phyloP scores from a whole-genome alignment of 2,888 invertebrate species.

The Spialia ferax region DNA sequence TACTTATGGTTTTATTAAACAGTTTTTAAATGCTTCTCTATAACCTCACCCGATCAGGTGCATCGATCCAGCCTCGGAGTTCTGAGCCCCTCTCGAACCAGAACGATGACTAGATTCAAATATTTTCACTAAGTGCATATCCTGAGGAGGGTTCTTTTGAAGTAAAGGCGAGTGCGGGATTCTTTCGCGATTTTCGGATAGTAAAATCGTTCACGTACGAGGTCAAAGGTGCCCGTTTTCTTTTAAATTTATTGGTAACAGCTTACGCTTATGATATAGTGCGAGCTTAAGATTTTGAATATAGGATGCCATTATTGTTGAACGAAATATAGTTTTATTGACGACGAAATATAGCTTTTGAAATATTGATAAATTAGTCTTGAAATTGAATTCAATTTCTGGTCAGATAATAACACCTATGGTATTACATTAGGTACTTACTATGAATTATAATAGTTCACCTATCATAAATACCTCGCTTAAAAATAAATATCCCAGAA shows the following conservation, averaged over 20 bases:
- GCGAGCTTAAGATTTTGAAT: not conserved
- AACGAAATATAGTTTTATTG: too few relatives aligned
- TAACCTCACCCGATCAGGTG: constrained; percentile 52
- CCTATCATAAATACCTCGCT: too few relatives aligned
- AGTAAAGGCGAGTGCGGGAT: constrained; percentile 56
- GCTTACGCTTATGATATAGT: constrained; percentile 8
- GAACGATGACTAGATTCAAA: constrained; percentile 70
- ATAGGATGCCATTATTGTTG: not conserved
- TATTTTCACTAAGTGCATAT: constrained; percentile 72
- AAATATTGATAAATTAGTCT: too few relatives aligned
- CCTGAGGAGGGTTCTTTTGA: constrained; percentile 62
- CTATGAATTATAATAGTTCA: too few relatives aligned
- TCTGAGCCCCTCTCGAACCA: constrained; percentile 52
- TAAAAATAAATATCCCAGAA: not conserved
- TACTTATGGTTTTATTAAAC: not conserved
- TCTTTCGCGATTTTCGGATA: constrained; percentile 60
- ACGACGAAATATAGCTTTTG: too few relatives aligned
- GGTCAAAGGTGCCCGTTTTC: constrained; percentile 43
- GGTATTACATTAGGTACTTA: too few relatives aligned
- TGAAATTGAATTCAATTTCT: too few relatives aligned
- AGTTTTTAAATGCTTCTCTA: constrained; percentile 2
- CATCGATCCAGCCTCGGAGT: constrained; percentile 57
- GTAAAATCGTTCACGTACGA: constrained; percentile 53
- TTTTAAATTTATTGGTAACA: constrained; percentile 27
- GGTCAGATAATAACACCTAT: too few relatives aligned